Conservation (phyloP, 2,888 invertebrate genomes). For the Atethmia centrago region DNA sequence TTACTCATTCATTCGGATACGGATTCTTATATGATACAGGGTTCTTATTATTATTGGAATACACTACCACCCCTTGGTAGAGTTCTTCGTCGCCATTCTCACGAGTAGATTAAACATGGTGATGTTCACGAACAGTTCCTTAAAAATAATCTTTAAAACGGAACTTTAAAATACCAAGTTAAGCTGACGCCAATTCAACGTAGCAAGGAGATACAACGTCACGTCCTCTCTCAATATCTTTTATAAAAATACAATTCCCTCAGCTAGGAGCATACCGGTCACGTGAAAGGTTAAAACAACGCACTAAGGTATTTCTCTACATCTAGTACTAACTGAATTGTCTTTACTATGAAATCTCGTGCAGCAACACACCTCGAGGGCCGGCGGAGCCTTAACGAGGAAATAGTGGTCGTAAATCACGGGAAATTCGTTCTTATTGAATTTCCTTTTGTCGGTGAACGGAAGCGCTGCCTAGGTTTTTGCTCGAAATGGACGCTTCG, state of each 20-base stretch:
- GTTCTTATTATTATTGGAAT: background rate
- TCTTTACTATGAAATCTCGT: slow-evolving; percentile 82
- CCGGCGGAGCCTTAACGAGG: slow-evolving; percentile 86
- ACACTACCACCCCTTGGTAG: background rate
- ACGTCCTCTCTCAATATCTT: slow-evolving; percentile 45
- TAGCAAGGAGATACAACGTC: slow-evolving; percentile 41
- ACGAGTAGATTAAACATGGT: background rate
- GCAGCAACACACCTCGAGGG: slow-evolving; percentile 84
- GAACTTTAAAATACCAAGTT: slow-evolving; percentile 30
- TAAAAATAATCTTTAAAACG: slow-evolving; percentile 10
- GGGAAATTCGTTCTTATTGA: slow-evolving; percentile 90
- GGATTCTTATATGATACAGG: background rate
- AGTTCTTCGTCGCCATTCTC: background rate
- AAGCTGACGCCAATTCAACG: slow-evolving; percentile 15
- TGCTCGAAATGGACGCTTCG: slow-evolving; percentile 82
- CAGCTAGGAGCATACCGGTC: slow-evolving; percentile 28
- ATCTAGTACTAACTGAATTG: slow-evolving; percentile 72
- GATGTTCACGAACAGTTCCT: background rate
- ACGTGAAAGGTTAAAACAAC: slow-evolving; percentile 48
- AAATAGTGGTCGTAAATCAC: slow-evolving; percentile 90
- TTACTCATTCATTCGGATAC: background rate
- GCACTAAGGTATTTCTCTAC: slow-evolving; percentile 44
- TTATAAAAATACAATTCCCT: slow-evolving; percentile 51
- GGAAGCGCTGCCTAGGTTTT: slow-evolving; percentile 85
- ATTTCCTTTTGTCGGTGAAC: slow-evolving; percentile 87